Conservation (phyloP, 2,797 vertebrate genomes). For the Falco rusticolus region DNA sequence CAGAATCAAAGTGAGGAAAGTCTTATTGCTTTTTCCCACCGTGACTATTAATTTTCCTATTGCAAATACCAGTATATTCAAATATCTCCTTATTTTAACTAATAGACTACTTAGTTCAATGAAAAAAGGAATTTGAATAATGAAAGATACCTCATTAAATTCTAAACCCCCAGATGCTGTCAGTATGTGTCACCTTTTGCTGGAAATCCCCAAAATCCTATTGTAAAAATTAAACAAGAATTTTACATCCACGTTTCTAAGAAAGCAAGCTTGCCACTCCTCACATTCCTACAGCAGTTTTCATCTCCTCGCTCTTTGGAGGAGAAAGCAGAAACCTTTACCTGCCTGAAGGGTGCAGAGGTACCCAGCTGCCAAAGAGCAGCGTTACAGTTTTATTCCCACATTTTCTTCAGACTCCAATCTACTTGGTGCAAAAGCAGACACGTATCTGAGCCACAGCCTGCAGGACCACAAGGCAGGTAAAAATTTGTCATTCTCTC, state of each 20-base stretch:
- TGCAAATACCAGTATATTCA: background rate
- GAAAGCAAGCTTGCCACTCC: background rate
- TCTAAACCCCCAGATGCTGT: conserved; percentile 26
- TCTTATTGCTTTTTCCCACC: background rate
- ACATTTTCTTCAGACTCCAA: background rate
- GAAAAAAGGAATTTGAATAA: conserved; percentile 68
- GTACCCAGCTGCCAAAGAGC: background rate
- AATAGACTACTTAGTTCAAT: conserved; percentile 75
- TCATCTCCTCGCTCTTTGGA: background rate
- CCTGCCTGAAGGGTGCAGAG: background rate
- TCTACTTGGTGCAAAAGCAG: background rate
- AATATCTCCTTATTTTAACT: conserved; percentile 36
- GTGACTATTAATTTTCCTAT: background rate
- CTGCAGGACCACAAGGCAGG: background rate
- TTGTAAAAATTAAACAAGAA: background rate
- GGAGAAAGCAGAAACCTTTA: background rate
- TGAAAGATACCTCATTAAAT: conserved; percentile 63
- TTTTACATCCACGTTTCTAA: background rate
- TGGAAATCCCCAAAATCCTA: background rate
- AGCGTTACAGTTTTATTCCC: background rate
- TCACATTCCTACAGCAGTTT: background rate
- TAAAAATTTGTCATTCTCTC: no score
- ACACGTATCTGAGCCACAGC: rapidly evolving
- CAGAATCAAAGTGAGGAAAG: background rate
- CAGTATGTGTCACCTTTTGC: background rate